Base-by-base conservation (phyloP, 2,888 invertebrate species). In the Galeopsomyia nigrocyanea region DNA sequence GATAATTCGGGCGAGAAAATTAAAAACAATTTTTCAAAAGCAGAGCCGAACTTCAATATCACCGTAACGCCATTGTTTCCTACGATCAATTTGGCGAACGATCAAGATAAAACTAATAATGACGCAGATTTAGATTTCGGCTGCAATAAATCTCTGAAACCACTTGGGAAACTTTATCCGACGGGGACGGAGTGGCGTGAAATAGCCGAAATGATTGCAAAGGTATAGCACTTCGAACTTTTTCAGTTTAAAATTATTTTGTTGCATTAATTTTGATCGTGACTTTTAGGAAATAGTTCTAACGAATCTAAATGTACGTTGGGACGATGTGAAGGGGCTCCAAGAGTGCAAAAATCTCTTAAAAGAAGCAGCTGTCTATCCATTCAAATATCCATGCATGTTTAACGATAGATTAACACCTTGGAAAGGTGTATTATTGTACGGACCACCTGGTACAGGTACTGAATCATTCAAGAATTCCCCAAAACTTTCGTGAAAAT, bases 361-460 rank as follows among this genome's bases (percentile, higher is more conserved):
- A 17, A 94, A 95, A 88, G 97, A 98, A 87, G 93, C 96, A 0
- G 92, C 96, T 0, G 90, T 97, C 3, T 95, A 95, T 82, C 95
- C 95, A 7, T 87, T 92, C 0, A 90, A 91, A 76, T 92, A 92
- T 83, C 95, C 95, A 0, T 89, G 91, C 64, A 84, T 94, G 16
- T 95, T 95, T 82, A 89, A 88, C 0, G 91, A 91, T 0, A 88
- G 90, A 56, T 82, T 92, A 16, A 91, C 92, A 76, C 95, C 97
- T 0, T 98, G 98, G 97, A 93, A 93, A 79, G 85, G 89, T 19
- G 81, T 89, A 51, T 80, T 89, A 47, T 84, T 94, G n/a, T 92
- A 92, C 79, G 94, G 94, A 3, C 93, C 94, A 21, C 92, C 93
- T 26, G 94, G 95, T 77, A 93, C 94, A 46, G 95, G 95, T 78